A percentile compares a stretch with the other conserved stretches of the same genome.
These are phyloP conservation scores for Cuculus canorus DNA, from an alignment of 2,797 vertebrate species.

Conservation along the genomic window DNA sequence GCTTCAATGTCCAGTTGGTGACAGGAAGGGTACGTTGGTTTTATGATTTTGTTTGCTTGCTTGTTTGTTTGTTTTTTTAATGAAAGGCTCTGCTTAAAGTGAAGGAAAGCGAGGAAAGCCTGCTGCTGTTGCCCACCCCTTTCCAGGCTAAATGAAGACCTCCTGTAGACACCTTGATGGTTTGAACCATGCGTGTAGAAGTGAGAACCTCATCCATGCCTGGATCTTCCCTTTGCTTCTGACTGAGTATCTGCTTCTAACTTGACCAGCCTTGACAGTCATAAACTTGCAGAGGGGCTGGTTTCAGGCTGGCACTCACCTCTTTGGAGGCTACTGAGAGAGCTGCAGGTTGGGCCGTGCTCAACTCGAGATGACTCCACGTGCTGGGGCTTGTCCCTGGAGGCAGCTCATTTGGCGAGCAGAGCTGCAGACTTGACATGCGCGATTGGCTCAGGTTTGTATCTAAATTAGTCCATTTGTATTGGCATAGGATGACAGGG, in stretches of 20 bases:
- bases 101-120: background rate
- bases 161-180: background rate
- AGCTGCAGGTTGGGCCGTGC: background rate
- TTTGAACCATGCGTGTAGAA: background rate
- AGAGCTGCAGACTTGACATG: background rate
- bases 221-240: background rate
- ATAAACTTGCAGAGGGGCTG: background rate
- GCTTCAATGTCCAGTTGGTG: background rate
- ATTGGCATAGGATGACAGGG: constrained; percentile 58
- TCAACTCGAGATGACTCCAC: background rate
- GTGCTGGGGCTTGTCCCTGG: background rate
- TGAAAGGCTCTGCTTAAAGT: background rate
- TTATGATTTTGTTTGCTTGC: background rate
- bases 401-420: background rate
- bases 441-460: background rate
- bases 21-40: background rate
- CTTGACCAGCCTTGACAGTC: background rate
- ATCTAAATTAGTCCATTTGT: constrained; percentile 61
- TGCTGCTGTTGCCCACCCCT: background rate
- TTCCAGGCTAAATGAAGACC: background rate
- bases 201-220: background rate
- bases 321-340: background rate
- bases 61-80: background rate
- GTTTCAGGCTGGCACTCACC: background rate
- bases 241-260: background rate